Base-by-base conservation (phyloP, 2,888 invertebrate genomes). In the Odontomyia ornata region DNA sequence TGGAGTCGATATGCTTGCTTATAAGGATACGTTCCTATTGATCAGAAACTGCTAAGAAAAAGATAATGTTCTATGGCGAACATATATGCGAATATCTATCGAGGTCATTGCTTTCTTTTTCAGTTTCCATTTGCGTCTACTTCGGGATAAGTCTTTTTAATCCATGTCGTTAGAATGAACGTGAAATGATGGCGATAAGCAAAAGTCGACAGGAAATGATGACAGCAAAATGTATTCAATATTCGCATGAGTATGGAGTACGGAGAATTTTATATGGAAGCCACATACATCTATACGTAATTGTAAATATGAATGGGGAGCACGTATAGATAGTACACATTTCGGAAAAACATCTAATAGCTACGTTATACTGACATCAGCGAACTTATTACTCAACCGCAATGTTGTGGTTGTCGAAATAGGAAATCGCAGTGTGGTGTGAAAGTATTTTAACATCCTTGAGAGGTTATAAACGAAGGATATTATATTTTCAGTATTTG, bases 201-300 rank as follows among this genome's bases (percentile, higher is more conserved):
- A 67, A 67, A 67, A 67, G 67, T 67, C 67, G 46, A 67, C 43
- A 43, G 67, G 67, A 43, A 46, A 67, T 67, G 46, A 46, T 46
- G 46, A 46, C 46, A 43, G 67, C 23, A 46, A 67, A 46, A 46
- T 23, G 18, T 67, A 7, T 30, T 64, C 18, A 15, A 27, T 25
- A 23, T 25, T 23, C 60, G 21, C 23, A 11, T 25, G 28, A 36
- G 5, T 36, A 36, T 36, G 36, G 9, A 36, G 36, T 5, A 36
- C 9, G n/a, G n/a, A n/a, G n/a, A n/a, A n/a, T n/a, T n/a, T n/a
- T n/a, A n/a, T 36, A 36, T 36, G 3, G 36, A 36, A 36, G 36
- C n/a, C 46, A 56, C 1, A n/a, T 56, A n/a, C 7, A n/a, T 56
- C n/a, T 0, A n/a, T 56, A 56, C 9, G 36, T n/a, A 36, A 36